phyloP scores from a whole-genome alignment of 2,113 vertebrate species.

The Sterrhoptilus dennistouni region DNA sequence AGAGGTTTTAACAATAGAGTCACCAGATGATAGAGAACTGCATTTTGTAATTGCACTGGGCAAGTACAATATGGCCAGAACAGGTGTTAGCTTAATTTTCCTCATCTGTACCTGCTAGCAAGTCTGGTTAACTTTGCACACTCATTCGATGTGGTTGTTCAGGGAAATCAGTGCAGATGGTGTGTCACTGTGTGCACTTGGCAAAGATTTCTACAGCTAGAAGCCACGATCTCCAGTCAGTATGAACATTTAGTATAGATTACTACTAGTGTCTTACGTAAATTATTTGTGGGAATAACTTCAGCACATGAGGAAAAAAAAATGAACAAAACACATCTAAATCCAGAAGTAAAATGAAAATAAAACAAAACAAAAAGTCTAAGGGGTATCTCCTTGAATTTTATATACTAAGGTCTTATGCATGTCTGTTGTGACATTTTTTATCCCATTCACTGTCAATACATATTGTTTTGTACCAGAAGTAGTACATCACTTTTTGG shows the following conservation, averaged over 20 bases:
- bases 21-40: not conserved
- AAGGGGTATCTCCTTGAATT: not conserved
- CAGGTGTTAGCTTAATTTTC: slow-evolving; percentile 41
- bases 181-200: not conserved
- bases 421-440: not conserved
- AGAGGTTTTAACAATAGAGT: not conserved
- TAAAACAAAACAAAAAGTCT: not conserved
- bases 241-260: not conserved
- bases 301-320: not conserved
- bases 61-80: slow-evolving; percentile 4
- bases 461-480: not conserved
- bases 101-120: not conserved
- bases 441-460: not conserved
- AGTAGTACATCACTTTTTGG: not conserved
- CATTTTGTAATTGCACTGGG: not conserved
- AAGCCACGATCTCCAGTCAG: not conserved
- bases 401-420: not conserved
- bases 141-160: not conserved
- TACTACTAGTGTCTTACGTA: not conserved
- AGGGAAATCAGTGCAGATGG: slow-evolving; percentile 26
- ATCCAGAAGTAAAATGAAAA: not conserved
- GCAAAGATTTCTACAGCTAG: not conserved
- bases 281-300: not conserved
- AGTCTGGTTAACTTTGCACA: slow-evolving; percentile 33
- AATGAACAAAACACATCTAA: not conserved